A percentile compares a stretch with the other conserved stretches of the same genome.
Conservation (phyloP, 2,113 vertebrate species). For the Aldabrachelys gigantea region DNA sequence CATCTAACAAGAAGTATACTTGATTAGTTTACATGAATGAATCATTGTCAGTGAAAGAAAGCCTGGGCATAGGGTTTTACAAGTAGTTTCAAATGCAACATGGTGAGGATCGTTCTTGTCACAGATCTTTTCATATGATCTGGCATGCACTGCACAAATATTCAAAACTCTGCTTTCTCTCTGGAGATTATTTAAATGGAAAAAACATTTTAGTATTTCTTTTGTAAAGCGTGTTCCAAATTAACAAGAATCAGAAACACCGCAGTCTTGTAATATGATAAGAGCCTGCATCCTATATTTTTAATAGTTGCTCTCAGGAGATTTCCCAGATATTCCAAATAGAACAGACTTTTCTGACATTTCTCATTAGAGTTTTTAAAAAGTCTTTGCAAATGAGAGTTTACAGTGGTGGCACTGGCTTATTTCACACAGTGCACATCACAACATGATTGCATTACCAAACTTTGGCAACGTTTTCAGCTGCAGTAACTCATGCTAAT, state of each 20-base stretch:
- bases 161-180: background rate
- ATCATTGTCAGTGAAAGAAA: background rate
- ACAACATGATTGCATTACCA: conserved; percentile 54
- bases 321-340: conserved; percentile 57
- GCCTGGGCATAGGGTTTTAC: background rate
- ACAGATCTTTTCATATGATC: too few species aligned
- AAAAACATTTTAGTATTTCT: background rate
- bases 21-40: background rate
- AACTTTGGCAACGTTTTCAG: conserved; percentile 61
- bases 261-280: conserved; percentile 42
- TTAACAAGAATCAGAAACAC: background rate
- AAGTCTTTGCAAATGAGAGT: conserved; percentile 51
- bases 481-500: conserved; percentile 59
- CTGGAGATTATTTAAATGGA: conserved; percentile 4
- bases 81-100: background rate
- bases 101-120: background rate
- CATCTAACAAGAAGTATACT: background rate
- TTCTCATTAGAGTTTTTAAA: conserved; percentile 58
- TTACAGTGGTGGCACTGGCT: conserved; percentile 48
- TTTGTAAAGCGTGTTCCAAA: background rate
- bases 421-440: conserved; percentile 32
- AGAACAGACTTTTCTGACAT: background rate
- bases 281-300: background rate
- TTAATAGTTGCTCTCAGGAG: conserved; percentile 40
- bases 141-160: background rate